Percentiles rank a stretch among this genome's conserved stretches.
Evolutionary conservation across 1,140 invertebrate species (phyloP).

Genomic region (Propsilocerus akamusi): DNA sequence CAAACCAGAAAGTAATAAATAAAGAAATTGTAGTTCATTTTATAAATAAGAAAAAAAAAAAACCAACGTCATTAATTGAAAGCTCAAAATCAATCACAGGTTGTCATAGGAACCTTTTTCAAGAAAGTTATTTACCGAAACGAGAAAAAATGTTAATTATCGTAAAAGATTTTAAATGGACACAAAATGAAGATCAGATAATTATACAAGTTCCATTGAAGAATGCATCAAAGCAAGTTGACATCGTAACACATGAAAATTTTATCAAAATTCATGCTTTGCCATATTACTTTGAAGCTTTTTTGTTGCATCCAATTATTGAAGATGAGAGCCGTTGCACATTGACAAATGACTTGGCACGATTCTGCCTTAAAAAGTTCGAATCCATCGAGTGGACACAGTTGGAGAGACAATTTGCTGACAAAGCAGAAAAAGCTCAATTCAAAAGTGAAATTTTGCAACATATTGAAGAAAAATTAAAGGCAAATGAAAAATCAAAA

Average conservation of each 20-base stretch:
- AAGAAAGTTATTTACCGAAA: no score
- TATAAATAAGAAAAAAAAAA: no score
- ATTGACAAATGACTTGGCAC: conserved; percentile 29
- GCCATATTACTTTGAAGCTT: conserved; percentile 46
- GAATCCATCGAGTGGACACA: conserved; percentile 31
- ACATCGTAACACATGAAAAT: conserved; percentile 38
- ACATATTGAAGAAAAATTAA: conserved; percentile 29
- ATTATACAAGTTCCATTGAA: conserved; percentile 35
- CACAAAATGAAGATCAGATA: conserved; percentile 33
- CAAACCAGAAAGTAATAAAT: no score
- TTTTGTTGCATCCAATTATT: conserved; percentile 34
- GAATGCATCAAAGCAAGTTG: conserved; percentile 29
- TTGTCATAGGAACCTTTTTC: no score
- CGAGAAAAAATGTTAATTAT: no score
- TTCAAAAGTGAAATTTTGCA: conserved; percentile 30
- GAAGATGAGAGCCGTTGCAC: conserved; percentile 34
- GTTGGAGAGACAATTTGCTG: conserved; percentile 26
- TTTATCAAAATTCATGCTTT: conserved; percentile 45
- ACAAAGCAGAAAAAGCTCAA: conserved; percentile 32
- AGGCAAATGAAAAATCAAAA: conserved; percentile 30
- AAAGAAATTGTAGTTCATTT: no score
- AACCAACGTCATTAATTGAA: no score
- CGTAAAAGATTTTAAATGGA: conserved; percentile 48
- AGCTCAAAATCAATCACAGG: no score
- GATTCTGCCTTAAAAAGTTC: conserved; percentile 39